phyloP scores from a whole-genome alignment of 2,113 vertebrate species.

The Daphoenositta chrysoptera region DNA sequence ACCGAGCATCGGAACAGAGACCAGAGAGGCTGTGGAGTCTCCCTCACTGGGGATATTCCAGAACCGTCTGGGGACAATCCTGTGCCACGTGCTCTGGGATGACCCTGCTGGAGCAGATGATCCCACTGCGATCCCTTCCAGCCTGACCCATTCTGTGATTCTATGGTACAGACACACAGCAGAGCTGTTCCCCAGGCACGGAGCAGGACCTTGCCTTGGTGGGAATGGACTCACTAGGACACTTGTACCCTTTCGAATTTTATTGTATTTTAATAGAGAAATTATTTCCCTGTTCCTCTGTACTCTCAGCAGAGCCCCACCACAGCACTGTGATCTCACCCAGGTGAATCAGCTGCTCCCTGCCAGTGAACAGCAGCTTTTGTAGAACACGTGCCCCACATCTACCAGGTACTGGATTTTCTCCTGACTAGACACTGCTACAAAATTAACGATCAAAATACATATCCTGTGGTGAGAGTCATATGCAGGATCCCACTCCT shows the following conservation, averaged over 20 bases:
- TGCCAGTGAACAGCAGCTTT: neutral
- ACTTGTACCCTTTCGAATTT: accelerated
- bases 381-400: accelerated
- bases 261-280: neutral
- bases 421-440: neutral
- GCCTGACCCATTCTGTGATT: neutral
- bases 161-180: neutral
- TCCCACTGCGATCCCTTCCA: neutral
- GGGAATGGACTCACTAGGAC: accelerated
- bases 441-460: neutral
- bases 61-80: neutral
- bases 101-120: neutral
- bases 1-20: neutral
- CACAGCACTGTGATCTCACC: accelerated
- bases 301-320: neutral
- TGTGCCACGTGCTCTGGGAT: neutral
- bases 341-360: neutral
- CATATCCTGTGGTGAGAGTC: neutral
- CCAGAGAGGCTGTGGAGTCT: neutral
- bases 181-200: neutral
- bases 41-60: neutral
- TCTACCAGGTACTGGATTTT: too few species aligned
- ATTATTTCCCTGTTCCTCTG: neutral
- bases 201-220: accelerated
- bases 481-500: neutral